phyloP scores from a whole-genome alignment of 2,113 vertebrate genomes.

The Capricornis sumatraensis region DNA sequence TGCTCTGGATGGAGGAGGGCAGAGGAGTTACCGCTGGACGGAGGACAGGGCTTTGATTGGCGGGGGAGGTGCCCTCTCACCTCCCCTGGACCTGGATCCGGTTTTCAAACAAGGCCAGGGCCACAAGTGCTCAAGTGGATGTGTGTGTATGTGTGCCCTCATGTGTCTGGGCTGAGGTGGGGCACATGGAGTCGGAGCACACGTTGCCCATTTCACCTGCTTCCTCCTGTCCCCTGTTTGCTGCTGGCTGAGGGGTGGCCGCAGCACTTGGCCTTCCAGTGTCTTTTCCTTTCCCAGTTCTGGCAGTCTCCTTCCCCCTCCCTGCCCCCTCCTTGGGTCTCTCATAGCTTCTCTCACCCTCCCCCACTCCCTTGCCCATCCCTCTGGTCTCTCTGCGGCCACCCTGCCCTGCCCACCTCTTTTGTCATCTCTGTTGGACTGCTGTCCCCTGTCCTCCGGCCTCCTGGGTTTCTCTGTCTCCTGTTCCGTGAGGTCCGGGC shows the following conservation, averaged over 20 bases:
- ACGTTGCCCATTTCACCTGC: constrained; percentile 34
- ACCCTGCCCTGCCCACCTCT: not conserved
- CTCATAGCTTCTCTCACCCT: too few species aligned
- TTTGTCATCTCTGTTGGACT: not conserved
- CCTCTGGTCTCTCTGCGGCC: not conserved
- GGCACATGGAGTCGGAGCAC: constrained; percentile 44
- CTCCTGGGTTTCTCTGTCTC: not conserved
- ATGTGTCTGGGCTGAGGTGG: not conserved
- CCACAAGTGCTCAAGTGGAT: not conserved
- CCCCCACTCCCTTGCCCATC: not conserved
- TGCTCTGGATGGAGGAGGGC: not conserved
- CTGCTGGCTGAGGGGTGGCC: not conserved
- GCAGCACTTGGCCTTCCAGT: not conserved
- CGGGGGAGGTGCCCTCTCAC: not conserved
- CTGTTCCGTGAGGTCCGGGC: not conserved
- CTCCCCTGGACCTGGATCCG: not conserved
- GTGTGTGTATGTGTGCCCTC: not conserved
- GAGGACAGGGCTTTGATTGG: not conserved
- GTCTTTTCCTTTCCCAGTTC: not conserved
- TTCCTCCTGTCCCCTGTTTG: constrained; percentile 33
- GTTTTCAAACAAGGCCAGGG: not conserved
- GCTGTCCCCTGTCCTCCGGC: not conserved
- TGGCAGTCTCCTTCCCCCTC: not conserved
- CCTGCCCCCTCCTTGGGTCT: not conserved
- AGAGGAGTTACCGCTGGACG: not conserved